Base-by-base conservation (phyloP, 2,797 vertebrate species). In the Scolopax bukidnonensis region DNA sequence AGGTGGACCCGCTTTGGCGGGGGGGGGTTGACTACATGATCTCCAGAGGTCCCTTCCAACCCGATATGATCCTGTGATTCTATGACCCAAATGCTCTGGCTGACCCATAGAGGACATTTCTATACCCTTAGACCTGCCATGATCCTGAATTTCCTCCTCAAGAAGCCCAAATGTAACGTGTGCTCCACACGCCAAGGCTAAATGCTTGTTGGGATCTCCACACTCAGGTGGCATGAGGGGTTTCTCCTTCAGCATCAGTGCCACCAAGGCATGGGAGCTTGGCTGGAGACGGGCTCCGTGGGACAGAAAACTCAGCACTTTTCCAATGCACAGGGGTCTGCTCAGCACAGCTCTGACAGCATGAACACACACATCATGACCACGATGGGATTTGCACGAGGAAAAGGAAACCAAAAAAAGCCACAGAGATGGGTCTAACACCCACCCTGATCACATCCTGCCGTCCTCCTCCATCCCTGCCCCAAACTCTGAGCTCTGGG, bases 191-290 rank as follows among this genome's bases (percentile, higher is more conserved):
- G 8, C 33, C 69, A 54, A 91, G 48, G 33, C 43, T 47, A 19
- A 79, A 33, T 0, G 1, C 17, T 75, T 41, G 41, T 41, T 41
- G 41, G 41, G 41, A 16, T 41, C 41, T 41, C 41, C 41, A 41
- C 30, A 1, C 10, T 47, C 3, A 1, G 8, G 11, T 1, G 2
- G n/a, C 15, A 4, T 9, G 1, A 59, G 15, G 18, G 36, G 38
- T n/a, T 87, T 69, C 79, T 93, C 56, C 59, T 47, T 30, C 5
- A 5, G 36, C 36, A 79, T 43, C 40, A 7, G 48, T 3, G 4
- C 71, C 68, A 32, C 21, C 3, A 3, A 25, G 59, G 18, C 71
- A 59, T 1, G 9, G 59, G 17, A 88, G 8, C 73, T 43, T 7
- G 10, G 68, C n/a, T n/a, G 38, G 68, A 85, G 41, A 87, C 0